Conservation (phyloP, 2,113 vertebrate species). For the Globicephala melas region DNA sequence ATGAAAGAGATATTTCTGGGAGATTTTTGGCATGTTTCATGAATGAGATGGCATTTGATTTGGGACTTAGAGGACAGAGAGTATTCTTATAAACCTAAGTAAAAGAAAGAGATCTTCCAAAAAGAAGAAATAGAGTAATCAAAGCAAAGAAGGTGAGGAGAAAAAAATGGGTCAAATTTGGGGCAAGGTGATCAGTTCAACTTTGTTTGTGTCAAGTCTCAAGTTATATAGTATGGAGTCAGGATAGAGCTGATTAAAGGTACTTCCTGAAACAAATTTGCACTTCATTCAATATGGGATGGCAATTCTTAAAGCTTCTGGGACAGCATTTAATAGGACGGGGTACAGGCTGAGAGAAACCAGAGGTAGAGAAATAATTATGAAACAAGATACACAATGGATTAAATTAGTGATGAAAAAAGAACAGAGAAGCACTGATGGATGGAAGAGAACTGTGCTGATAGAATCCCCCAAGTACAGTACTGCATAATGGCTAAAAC, state of each 20-base stretch:
- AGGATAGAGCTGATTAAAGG: not conserved
- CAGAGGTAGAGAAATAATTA: not conserved
- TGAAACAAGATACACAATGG: not conserved
- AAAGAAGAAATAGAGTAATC: not conserved
- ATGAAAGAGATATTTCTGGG: not conserved
- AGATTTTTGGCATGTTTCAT: not conserved
- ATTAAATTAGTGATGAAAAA: not conserved
- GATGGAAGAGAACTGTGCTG: not conserved
- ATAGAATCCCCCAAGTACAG: fast-evolving
- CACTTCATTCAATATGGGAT: not conserved
- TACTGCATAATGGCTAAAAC: not conserved
- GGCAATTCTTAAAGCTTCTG: not conserved
- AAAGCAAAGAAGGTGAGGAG: not conserved
- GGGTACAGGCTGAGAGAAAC: not conserved
- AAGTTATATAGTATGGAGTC: not conserved
- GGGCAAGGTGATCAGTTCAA: not conserved
- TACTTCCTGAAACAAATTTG: not conserved
- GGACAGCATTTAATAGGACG: not conserved
- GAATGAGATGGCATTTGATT: not conserved
- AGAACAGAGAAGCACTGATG: not conserved
- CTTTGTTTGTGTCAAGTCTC: not conserved
- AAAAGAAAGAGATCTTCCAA: not conserved
- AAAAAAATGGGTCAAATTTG: not conserved
- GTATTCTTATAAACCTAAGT: not conserved
- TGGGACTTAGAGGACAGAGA: not conserved